phyloP scores from a whole-genome alignment of 2,797 vertebrate genomes.

The Balearica regulorum region DNA sequence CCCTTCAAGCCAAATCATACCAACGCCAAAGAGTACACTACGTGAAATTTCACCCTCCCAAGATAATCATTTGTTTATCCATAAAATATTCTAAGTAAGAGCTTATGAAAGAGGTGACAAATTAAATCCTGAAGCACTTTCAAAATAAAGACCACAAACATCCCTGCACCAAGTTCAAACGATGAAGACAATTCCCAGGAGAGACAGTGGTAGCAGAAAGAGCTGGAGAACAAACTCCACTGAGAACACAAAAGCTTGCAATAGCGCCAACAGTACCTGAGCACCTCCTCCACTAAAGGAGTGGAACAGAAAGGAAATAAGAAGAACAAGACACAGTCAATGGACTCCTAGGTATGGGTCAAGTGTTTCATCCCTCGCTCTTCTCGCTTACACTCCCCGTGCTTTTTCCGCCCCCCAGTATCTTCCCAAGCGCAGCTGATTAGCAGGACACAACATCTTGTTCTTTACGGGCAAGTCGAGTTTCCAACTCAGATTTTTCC shows the following conservation, averaged over 20 bases:
- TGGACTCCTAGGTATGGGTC: background rate
- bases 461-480: rapidly evolving
- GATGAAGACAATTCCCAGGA: background rate
- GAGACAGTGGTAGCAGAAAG: background rate
- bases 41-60: background rate
- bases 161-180: background rate
- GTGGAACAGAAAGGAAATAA: background rate
- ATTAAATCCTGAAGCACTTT: background rate
- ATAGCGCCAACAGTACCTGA: background rate
- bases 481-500: background rate
- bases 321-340: background rate
- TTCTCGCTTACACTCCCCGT: background rate
- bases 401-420: no score
- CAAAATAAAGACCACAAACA: background rate
- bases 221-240: background rate
- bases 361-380: background rate
- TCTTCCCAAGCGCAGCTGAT: background rate
- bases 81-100: background rate
- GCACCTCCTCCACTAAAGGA: background rate
- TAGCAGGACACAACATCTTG: background rate
- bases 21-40: background rate
- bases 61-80: background rate
- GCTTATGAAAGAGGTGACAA: background rate
- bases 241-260: background rate
- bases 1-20: background rate